These are phyloP conservation scores for Hydra vulgaris DNA, from an alignment of 30 jellyfish, hydroid and myxozoan genomes.

Conservation along the genomic window DNA sequence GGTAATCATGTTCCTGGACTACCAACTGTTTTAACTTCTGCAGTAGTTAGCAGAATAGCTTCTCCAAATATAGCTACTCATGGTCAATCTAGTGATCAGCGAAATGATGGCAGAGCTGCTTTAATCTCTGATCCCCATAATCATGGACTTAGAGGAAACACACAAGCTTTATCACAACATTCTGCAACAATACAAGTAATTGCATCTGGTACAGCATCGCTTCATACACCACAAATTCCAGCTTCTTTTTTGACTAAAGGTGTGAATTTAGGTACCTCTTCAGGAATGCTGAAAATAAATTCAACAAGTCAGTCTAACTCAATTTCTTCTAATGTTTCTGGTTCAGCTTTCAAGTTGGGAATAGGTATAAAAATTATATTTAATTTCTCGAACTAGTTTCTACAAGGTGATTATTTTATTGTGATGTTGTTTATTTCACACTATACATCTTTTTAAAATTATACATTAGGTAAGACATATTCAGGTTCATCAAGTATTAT, in stretches of 20 bases:
- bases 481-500: conserved; percentile 57
- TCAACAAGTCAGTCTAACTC: conserved; percentile 16
- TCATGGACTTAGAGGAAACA: conserved; percentile 31
- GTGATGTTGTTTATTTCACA: not conserved
- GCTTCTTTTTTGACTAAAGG: conserved; percentile 29
- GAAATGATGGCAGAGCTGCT: conserved; percentile 21
- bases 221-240: conserved; percentile 36
- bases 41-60: conserved; percentile 56
- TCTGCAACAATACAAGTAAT: conserved; percentile 83
- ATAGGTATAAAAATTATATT: conserved; percentile 3
- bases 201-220: conserved; percentile 88
- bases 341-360: conserved; percentile 40
- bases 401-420: no score
- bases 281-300: conserved; percentile 63
- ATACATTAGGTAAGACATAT: conserved; percentile 35
- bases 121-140: conserved; percentile 45
- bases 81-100: conserved; percentile 48
- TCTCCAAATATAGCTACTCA: conserved; percentile 54
- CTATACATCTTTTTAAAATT: no score
- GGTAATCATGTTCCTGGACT: conserved; percentile 33
- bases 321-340: conserved; percentile 24
- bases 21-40: conserved; percentile 50
- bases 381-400: no score
- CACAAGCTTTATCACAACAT: conserved; percentile 42
- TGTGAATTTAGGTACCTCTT: conserved; percentile 37